Conservation (phyloP, 1,140 invertebrate genomes). For the Campoletis sonorensis region DNA sequence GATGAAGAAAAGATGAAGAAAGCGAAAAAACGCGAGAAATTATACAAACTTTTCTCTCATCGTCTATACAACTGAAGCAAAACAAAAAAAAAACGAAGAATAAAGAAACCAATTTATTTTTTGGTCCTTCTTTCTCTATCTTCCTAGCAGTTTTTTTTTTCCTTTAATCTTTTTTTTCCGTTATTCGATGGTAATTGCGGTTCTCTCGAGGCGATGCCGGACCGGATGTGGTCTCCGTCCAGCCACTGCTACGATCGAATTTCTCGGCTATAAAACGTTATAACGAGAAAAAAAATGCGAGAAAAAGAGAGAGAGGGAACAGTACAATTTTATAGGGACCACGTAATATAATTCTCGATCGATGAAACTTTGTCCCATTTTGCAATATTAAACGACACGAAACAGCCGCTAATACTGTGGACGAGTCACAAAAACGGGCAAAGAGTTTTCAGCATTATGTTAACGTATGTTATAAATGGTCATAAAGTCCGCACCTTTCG, state of each 20-base stretch:
- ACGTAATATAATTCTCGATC: neutral
- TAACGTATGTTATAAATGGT: no score
- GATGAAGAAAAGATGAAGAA: slow-evolving; percentile 15
- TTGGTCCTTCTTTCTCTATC: slow-evolving; percentile 56
- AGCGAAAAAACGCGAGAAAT: slow-evolving; percentile 22
- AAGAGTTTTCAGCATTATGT: neutral
- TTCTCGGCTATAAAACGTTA: slow-evolving; percentile 2
- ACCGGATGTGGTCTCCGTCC: slow-evolving; percentile 41
- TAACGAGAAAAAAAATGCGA: neutral
- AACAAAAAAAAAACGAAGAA: slow-evolving; percentile 29
- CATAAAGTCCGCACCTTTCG: no score
- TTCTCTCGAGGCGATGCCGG: slow-evolving; percentile 27
- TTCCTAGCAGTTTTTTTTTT: slow-evolving; percentile 46
- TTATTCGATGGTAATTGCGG: slow-evolving; percentile 37
- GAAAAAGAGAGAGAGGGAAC: neutral
- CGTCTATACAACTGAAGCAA: slow-evolving; percentile 29
- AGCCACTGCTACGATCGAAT: slow-evolving; percentile 34
- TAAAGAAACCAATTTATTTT: slow-evolving; percentile 43
- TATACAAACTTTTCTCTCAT: slow-evolving; percentile 20
- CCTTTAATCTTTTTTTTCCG: neutral
- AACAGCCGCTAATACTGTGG: neutral
- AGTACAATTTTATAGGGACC: neutral
- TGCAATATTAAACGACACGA: slow-evolving; percentile 38
- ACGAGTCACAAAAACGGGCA: neutral
- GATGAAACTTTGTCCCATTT: neutral